Conservation (phyloP, 2,888 invertebrate genomes). For the Sinelater perroti region DNA sequence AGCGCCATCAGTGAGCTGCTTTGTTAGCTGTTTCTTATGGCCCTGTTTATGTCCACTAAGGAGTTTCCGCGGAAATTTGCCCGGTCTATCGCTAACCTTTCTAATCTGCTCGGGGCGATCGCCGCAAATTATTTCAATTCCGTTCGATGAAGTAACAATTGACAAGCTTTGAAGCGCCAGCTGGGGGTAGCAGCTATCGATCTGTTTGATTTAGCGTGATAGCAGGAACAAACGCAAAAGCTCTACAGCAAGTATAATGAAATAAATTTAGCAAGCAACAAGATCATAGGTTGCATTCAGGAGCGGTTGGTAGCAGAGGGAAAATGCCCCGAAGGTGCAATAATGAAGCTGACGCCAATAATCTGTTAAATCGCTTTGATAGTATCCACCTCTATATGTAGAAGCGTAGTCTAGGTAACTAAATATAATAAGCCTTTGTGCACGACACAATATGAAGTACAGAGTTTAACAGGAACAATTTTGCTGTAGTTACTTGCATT, state of each 20-base stretch:
- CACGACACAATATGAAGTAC: no score
- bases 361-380: neutral
- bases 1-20: constrained; percentile 26
- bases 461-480: no score
- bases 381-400: neutral
- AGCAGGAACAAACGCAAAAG: no score
- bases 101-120: constrained; percentile 14
- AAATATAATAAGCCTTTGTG: no score
- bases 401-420: no score
- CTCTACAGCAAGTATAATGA: no score
- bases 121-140: constrained; percentile 15
- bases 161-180: constrained; percentile 1
- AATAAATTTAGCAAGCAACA: neutral
- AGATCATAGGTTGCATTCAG: no score
- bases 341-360: neutral
- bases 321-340: neutral
- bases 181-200: neutral
- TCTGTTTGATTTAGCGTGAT: no score
- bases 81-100: constrained; percentile 15
- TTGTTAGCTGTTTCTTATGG: constrained; percentile 32
- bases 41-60: constrained; percentile 28
- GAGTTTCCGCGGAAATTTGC: constrained; percentile 25
- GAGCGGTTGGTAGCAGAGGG: neutral
- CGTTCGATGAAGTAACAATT: constrained; percentile 2
- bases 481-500: no score